These are phyloP conservation scores for Protobothrops flavoviridis DNA, from an alignment of 2,113 vertebrate genomes.

Conservation along the genomic window DNA sequence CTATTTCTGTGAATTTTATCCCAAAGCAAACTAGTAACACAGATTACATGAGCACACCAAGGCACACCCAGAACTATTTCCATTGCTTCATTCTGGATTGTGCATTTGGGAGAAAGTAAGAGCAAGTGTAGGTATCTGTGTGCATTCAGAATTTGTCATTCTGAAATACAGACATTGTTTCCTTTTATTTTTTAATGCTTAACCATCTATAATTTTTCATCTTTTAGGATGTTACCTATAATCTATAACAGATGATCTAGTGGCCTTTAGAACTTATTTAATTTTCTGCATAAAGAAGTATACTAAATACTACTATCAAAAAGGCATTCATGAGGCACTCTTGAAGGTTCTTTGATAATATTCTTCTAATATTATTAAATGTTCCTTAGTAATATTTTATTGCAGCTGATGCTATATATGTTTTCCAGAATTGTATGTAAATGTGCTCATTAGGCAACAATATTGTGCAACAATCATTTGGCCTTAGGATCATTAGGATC, in stretches of 20 bases:
- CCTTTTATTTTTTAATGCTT: slow-evolving; percentile 30
- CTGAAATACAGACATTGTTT: not conserved
- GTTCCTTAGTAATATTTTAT: slow-evolving; percentile 48
- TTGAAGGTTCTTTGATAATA: slow-evolving; percentile 53
- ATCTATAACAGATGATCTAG: slow-evolving; percentile 32
- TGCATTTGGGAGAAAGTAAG: not conserved
- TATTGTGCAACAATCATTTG: slow-evolving; percentile 59
- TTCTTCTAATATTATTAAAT: not conserved
- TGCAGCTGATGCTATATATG: slow-evolving; percentile 46
- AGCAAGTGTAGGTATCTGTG: not conserved
- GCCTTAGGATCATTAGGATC: slow-evolving; percentile 55
- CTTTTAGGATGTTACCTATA: slow-evolving; percentile 33
- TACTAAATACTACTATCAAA: slow-evolving; percentile 53
- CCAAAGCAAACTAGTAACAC: not conserved
- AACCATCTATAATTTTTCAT: slow-evolving; percentile 39
- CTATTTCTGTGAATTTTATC: not conserved
- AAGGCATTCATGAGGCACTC: slow-evolving; percentile 44
- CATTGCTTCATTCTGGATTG: too few relatives aligned
- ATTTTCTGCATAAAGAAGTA: slow-evolving; percentile 2
- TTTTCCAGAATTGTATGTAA: slow-evolving; percentile 68
- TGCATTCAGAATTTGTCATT: slow-evolving; percentile 23
- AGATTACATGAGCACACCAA: not conserved
- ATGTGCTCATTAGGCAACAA: slow-evolving; percentile 67
- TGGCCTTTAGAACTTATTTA: not conserved
- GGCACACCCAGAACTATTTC: not conserved